These are phyloP conservation scores for Boulengerochromis microlepis DNA, from an alignment of 2,113 vertebrate genomes.

Conservation along the genomic window DNA sequence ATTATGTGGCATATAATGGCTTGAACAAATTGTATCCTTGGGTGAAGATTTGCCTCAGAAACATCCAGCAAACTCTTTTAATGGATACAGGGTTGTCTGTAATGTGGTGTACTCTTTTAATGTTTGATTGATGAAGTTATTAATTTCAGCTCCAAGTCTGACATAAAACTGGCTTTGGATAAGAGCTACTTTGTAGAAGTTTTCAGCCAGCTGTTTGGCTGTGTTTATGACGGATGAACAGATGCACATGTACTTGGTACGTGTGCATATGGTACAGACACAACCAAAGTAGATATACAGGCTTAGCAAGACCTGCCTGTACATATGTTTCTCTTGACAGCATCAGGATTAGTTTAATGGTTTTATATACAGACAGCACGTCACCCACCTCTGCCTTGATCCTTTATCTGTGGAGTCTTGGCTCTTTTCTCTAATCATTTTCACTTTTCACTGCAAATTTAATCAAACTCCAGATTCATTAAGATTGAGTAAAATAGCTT, in stretches of 20 bases:
- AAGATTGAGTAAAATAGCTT: background rate
- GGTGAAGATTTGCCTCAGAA: slow-evolving; percentile 18
- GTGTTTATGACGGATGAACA: background rate
- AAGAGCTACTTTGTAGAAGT: background rate
- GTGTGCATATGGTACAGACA: background rate
- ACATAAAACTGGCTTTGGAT: background rate
- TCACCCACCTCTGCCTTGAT: background rate
- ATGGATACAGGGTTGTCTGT: slow-evolving; percentile 24
- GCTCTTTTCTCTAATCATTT: background rate
- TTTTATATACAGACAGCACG: background rate
- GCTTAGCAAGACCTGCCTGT: background rate
- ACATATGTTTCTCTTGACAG: background rate
- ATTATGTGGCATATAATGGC: background rate
- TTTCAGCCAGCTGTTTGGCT: background rate
- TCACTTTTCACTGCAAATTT: background rate
- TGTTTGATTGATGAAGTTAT: slow-evolving; percentile 5
- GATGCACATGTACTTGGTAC: background rate
- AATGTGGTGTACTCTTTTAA: background rate
- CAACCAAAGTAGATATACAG: background rate
- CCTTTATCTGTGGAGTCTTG: background rate
- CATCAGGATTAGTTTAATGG: background rate
- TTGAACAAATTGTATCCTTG: slow-evolving; percentile 41
- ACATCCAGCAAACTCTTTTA: slow-evolving; percentile 40
- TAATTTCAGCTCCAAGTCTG: slow-evolving; percentile 1
- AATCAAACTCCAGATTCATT: background rate